Percentiles rank a stretch among this genome's conserved stretches.
phyloP scores from a whole-genome alignment of 2,797 vertebrate genomes.

The Myotis findleyi region DNA sequence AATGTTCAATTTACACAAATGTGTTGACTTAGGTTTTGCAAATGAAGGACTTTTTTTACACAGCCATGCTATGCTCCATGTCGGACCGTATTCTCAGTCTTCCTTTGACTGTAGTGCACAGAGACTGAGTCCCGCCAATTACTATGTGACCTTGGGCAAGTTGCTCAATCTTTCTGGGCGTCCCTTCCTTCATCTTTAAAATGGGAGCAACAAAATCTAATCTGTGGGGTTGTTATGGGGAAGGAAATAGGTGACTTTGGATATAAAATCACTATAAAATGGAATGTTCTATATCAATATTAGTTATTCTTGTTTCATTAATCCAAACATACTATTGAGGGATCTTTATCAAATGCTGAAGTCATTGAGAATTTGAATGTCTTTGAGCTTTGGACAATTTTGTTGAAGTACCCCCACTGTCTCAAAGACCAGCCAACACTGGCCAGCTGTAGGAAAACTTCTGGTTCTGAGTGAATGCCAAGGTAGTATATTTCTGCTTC shows the following conservation, averaged over 20 bases:
- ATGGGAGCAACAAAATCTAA: constrained; percentile 23
- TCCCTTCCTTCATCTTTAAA: constrained; percentile 65
- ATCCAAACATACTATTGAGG: constrained; percentile 40
- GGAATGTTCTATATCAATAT: not conserved
- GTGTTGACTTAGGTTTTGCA: constrained; percentile 75
- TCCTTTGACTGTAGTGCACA: constrained; percentile 54
- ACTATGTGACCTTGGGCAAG: constrained; percentile 38
- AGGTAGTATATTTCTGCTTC: constrained; percentile 52
- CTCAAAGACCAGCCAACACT: constrained; percentile 74
- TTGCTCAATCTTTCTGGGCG: constrained; percentile 20
- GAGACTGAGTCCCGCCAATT: constrained; percentile 40
- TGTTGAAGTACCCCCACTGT: constrained; percentile 49
- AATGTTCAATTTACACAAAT: constrained; percentile 76
- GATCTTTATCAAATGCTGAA: constrained; percentile 64
- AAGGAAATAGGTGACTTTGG: not conserved
- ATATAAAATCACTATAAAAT: constrained; percentile 20
- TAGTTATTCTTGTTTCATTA: constrained; percentile 10
- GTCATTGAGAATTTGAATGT: not conserved
- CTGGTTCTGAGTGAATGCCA: constrained; percentile 72
- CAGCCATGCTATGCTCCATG: not conserved
- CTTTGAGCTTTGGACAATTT: constrained; percentile 47
- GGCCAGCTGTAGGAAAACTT: constrained; percentile 74
- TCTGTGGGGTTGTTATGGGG: not conserved
- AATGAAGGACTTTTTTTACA: constrained; percentile 68
- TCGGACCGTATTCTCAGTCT: constrained; percentile 18